Evolutionary conservation across 2,113 vertebrate genomes (phyloP), one percentile per base, ranked within the genome.

Genomic region (Eulacestoma nigropectus): DNA sequence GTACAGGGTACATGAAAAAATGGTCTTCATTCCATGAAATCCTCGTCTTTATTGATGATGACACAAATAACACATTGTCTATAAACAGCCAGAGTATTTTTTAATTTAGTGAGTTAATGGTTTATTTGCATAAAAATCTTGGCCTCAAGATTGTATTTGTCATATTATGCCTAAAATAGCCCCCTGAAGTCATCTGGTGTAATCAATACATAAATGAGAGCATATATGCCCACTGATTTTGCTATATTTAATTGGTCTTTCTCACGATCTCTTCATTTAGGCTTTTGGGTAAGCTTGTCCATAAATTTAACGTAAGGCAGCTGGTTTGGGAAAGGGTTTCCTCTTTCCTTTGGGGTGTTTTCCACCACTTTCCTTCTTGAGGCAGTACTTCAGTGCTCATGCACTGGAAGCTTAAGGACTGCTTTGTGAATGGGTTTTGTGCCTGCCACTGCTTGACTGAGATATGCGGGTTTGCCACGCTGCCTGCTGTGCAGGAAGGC

Each of bases 91-190:
- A 41, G n/a, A 65, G 3, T 26, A 16, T 15, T 87, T 72, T 73
- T 69, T 73, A 70, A 89, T 86, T 92, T 77, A 57, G 27, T 3
- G 4, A 89, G 47, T 84, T 94, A 75, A 52, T 84, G 18, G 52
- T 59, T 84, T 93, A 63, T 75, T 84, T 89, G 69, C 56, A 60
- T 67, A 87, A 76, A 87, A 87, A 75, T 82, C 74, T 87, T 89
- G 74, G 53, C 44, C 49, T 94, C 41, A 77, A 74, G 49, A 41
- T 63, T 37, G 7, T 42, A 30, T 44, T 87, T 78, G n/a, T 64
- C 41, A 26, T 68, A 13, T 47, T 47, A 13, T 60, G 65, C 41
- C 49, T 75, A 44, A 87, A 87, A 68, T 23, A 87, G 17, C 21
- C 44, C 77, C 32, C 9, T 64, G 84, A 89, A 81, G 16, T 84